Percentiles rank a stretch among this genome's conserved stretches.
These are phyloP conservation scores for Spongilla lacustris DNA, from an alignment of 37 sponge, comb jelly and placozoan species.

Conservation along the genomic window DNA sequence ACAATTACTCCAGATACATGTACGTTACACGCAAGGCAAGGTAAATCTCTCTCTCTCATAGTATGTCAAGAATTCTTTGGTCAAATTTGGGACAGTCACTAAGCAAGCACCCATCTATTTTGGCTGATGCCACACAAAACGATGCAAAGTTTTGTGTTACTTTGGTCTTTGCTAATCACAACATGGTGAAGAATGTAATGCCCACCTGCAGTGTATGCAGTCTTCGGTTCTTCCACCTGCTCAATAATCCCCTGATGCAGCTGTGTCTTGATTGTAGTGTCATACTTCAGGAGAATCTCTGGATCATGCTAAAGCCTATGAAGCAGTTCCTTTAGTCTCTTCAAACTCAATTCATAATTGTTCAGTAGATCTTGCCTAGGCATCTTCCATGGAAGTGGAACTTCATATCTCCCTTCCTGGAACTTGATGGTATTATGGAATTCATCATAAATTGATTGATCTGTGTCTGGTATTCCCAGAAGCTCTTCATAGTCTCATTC, in stretches of 20 bases:
- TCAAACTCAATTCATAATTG: constrained; percentile 33
- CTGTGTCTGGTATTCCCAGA: constrained; percentile 39
- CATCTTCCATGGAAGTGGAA: constrained; percentile 37
- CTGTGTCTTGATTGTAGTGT: constrained; percentile 29
- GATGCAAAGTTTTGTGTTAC: constrained; percentile 1
- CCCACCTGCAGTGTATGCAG: background rate
- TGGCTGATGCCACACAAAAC: constrained; percentile 2
- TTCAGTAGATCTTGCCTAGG: background rate
- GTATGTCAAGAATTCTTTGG: constrained; percentile 41
- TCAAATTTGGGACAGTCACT: constrained; percentile 33
- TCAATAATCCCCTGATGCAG: constrained; percentile 21
- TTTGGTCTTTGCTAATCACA: constrained; percentile 11
- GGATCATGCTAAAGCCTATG: constrained; percentile 5
- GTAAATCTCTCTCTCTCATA: too few species aligned
- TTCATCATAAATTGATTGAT: constrained; percentile 23
- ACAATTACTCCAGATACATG: too few species aligned
- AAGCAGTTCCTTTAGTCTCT: constrained; percentile 23
- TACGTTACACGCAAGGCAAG: too few species aligned
- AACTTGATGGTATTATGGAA: background rate
- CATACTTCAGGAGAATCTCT: constrained; percentile 17
- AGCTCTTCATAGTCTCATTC: constrained; percentile 11
- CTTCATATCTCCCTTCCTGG: constrained; percentile 35
- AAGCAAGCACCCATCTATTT: background rate
- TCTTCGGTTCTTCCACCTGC: background rate
- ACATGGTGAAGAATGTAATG: constrained; percentile 42